Evolutionary conservation across 53 echinoderm and acorn worm genomes (phyloP).

Genomic region (Paelopatides confundens): DNA sequence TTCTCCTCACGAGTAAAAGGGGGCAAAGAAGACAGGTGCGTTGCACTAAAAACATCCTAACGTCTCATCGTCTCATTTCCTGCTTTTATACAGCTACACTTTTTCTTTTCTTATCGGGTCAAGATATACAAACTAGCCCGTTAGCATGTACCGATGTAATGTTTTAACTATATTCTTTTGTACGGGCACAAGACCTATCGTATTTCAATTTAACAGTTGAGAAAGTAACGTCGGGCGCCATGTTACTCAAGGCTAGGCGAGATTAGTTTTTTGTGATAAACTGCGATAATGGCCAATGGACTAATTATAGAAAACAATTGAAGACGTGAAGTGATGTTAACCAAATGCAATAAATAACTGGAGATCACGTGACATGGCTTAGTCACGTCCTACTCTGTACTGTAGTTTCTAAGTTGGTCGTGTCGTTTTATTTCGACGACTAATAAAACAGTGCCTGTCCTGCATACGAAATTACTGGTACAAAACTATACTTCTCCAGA

Average conservation of each 20-base stretch:
- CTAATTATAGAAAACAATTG: background rate
- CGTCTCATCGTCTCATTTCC: conserved; percentile 28
- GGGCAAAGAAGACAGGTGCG: conserved; percentile 29
- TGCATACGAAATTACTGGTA: too few species aligned
- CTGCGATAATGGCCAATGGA: background rate
- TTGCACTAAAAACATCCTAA: conserved; percentile 26
- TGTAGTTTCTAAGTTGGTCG: too few species aligned
- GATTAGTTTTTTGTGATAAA: background rate
- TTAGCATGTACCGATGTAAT: conserved; percentile 19
- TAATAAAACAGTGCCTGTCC: too few species aligned
- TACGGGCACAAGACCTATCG: background rate
- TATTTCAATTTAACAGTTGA: conserved; percentile 26
- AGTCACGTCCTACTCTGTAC: too few species aligned
- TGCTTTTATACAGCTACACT: background rate
- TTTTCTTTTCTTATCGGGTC: conserved; percentile 15
- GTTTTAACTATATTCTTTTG: conserved; percentile 9
- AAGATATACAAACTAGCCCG: conserved; percentile 9
- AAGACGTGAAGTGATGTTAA: background rate
- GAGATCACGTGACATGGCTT: too few species aligned
- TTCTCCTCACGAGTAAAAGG: background rate
- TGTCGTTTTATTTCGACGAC: too few species aligned
- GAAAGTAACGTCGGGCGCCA: background rate
- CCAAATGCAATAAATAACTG: background rate
- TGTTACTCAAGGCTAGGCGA: background rate
- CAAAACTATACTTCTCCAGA: too few species aligned